These are phyloP conservation scores for Diadema setosum DNA, from an alignment of 35 echinoderm and acorn worm species.

Conservation along the genomic window DNA sequence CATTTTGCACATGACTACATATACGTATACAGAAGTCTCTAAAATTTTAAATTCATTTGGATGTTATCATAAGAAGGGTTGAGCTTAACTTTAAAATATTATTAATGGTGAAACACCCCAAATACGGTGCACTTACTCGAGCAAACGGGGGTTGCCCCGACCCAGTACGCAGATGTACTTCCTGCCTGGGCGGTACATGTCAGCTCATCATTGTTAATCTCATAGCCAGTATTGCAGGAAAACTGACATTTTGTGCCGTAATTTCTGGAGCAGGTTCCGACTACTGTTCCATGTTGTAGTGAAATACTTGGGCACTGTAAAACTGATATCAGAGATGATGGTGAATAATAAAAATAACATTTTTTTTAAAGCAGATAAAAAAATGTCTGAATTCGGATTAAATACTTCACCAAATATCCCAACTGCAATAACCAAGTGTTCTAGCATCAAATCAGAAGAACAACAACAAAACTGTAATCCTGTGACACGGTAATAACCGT, in stretches of 20 bases:
- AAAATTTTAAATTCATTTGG: background rate
- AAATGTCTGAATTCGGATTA: no score
- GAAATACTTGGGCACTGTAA: no score
- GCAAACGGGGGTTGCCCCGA: background rate
- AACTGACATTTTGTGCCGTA: background rate
- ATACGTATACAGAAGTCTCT: no score
- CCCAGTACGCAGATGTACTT: background rate
- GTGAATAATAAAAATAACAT: no score
- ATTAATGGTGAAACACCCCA: no score
- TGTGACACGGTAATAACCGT: no score
- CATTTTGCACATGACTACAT: background rate
- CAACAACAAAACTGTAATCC: no score
- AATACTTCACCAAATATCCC: no score
- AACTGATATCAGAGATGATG: no score
- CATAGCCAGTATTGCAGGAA: background rate
- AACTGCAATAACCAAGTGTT: no score
- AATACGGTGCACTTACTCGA: background rate
- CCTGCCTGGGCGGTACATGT: background rate
- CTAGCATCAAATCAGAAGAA: no score
- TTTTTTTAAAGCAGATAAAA: no score
- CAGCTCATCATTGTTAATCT: background rate
- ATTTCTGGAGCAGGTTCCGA: background rate
- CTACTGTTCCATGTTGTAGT: background rate
- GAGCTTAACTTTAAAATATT: background rate
- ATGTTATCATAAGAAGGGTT: background rate